Base-by-base conservation (phyloP, 2,113 vertebrate genomes). In the Copsychus sechellarum region DNA sequence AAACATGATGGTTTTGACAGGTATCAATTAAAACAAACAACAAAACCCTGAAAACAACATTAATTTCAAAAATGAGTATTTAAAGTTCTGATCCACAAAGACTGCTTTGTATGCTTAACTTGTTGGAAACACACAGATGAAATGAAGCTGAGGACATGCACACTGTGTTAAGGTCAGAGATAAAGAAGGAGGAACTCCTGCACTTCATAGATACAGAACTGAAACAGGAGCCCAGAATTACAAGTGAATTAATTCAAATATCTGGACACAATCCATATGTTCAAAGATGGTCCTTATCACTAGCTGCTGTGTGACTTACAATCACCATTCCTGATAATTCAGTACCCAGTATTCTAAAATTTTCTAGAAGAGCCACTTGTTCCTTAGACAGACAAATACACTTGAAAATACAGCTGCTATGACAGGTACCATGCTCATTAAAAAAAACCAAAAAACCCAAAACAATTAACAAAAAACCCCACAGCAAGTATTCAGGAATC, bases 371-470 rank as follows among this genome's bases (percentile, higher is more conserved):
- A 76, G 53, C 11, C 47, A 76, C 64, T 58, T 76, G n/a, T 19
- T 83, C 69, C 54, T 50, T 16, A 34, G 19, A 34, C 33, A 66
- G 12, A 69, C 38, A 87, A 87, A 74, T 12, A 81, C n/a, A 50
- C 9, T 51, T 4, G 2, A 84, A 86, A 86, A 90, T 33, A 73
- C 16, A 64, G 12, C 36, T 43, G 24, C 56, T 43, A 4, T 8
- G 9, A 62, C 16, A 13, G 19, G 26, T 10, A 64, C 9, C 2
- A 5, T 0, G 0, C 8, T 45, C 14, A 45, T 69, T 36, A 12
- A 56, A 73, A 24, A n/a, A 36, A 36, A 12, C n/a, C n/a, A 31
- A 5, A 22, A 23, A 34, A 12, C 2, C 6, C 12, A 31, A 33
- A 11, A 8, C 2, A 33, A 31, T 18, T 8, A 85, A 42, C 16